Evolutionary conservation across 2,888 invertebrate species (phyloP).

Genomic region (Thalpophila matura): DNA sequence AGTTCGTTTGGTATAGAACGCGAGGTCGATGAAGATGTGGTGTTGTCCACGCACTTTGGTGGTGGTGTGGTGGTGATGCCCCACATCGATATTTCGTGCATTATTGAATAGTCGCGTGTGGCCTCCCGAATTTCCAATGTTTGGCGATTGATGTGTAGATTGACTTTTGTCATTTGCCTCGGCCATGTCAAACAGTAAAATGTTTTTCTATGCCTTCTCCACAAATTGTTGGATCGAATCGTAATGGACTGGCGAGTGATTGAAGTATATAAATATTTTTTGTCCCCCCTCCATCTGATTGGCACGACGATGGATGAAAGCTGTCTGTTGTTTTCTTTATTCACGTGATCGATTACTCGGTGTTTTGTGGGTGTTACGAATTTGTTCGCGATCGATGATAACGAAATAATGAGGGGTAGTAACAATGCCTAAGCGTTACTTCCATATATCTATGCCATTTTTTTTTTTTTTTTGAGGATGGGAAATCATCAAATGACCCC

Average conservation of each 20-base stretch:
- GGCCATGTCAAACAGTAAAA: constrained; percentile 89
- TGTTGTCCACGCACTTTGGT: constrained; percentile 74
- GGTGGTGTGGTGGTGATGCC: constrained; percentile 78
- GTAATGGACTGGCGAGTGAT: constrained; percentile 87
- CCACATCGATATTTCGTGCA: constrained; percentile 90
- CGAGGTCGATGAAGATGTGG: constrained; percentile 74
- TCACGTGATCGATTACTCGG: constrained; percentile 68
- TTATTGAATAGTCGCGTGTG: constrained; percentile 90
- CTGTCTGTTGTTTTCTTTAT: constrained; percentile 77
- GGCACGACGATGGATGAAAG: constrained; percentile 85
- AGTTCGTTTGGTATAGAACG: constrained; percentile 65
- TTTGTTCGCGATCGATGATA: constrained; percentile 63
- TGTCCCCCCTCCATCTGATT: constrained; percentile 81
- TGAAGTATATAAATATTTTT: constrained; percentile 79
- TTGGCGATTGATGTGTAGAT: constrained; percentile 91
- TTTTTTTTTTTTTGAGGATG: too few relatives aligned
- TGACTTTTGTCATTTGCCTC: constrained; percentile 90
- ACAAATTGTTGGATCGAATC: constrained; percentile 83
- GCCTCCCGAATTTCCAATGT: constrained; percentile 90
- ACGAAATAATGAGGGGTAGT: constrained; percentile 53
- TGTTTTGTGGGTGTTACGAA: constrained; percentile 56
- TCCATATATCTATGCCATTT: too few relatives aligned
- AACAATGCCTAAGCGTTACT: constrained; percentile 38
- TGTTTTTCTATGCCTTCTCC: constrained; percentile 87
- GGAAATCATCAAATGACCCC: too few relatives aligned